These are phyloP conservation scores for Lasiurus cinereus DNA, from an alignment of 2,113 vertebrate genomes.

Conservation along the genomic window DNA sequence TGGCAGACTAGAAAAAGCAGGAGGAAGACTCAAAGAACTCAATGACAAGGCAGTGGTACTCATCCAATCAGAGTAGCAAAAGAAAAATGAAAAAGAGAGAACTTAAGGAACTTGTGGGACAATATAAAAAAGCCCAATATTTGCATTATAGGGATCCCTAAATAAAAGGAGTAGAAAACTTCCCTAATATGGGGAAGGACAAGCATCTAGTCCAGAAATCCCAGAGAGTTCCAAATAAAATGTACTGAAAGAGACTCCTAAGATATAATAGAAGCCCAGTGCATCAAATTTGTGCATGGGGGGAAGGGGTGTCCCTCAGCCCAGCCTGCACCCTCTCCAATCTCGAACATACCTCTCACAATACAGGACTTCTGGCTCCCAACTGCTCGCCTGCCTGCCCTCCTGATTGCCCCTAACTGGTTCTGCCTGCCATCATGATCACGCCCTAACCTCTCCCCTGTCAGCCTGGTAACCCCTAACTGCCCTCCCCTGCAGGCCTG, in stretches of 20 bases:
- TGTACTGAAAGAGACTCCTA: background rate
- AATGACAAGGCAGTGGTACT: background rate
- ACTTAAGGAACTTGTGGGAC: background rate
- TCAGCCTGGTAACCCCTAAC: too few relatives aligned
- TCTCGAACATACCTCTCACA: too few relatives aligned
- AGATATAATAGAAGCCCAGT: background rate
- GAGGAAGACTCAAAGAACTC: background rate
- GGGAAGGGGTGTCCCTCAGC: too few relatives aligned
- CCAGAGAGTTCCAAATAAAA: background rate
- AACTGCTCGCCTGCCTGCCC: too few relatives aligned
- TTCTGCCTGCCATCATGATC: too few relatives aligned
- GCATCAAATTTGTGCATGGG: too few relatives aligned
- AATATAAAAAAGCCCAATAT: conserved; percentile 2
- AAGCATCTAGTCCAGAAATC: background rate
- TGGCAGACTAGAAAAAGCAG: background rate
- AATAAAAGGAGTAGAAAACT: background rate
- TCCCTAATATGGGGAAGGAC: background rate
- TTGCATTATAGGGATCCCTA: background rate
- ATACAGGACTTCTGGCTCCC: too few relatives aligned
- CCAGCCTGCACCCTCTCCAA: too few relatives aligned
- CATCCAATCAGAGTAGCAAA: background rate
- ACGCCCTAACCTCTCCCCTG: too few relatives aligned
- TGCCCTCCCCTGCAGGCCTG: too few relatives aligned
- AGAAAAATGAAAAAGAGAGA: background rate
- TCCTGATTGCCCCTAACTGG: too few relatives aligned